Conservation (phyloP, 1,140 invertebrate genomes). For the Drosophila melanica region DNA sequence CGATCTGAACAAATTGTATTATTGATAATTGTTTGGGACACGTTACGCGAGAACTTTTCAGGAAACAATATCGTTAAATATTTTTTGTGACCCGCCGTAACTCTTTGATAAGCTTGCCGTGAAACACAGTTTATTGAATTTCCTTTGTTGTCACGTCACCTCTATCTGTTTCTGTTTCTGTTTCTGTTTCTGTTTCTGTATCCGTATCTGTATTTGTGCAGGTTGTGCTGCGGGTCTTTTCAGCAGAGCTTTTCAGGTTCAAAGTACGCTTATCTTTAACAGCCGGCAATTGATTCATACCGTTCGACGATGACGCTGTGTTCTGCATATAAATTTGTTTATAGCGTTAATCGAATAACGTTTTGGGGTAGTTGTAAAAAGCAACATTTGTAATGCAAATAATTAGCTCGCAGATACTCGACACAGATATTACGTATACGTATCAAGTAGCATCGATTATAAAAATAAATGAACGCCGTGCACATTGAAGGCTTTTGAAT, state of each 20-base stretch:
- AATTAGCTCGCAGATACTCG: not conserved
- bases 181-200: not conserved
- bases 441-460: slow-evolving; percentile 23
- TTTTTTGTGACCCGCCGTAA: not conserved
- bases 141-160: slow-evolving; percentile 14
- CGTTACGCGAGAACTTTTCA: slow-evolving; percentile 25
- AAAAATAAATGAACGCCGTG: slow-evolving; percentile 15
- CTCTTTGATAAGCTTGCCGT: slow-evolving; percentile 9
- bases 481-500: slow-evolving; percentile 45
- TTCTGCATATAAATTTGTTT: slow-evolving; percentile 14
- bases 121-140: slow-evolving; percentile 18
- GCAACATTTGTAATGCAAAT: slow-evolving; percentile 13
- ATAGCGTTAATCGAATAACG: slow-evolving; percentile 1
- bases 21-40: slow-evolving; percentile 34
- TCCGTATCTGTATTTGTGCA: not conserved
- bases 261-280: slow-evolving; percentile 49
- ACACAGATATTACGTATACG: slow-evolving; percentile 32
- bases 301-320: slow-evolving; percentile 6
- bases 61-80: slow-evolving; percentile 21
- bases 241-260: slow-evolving; percentile 30
- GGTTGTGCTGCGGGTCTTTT: not conserved
- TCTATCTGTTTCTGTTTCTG: not conserved
- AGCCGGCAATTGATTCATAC: slow-evolving; percentile 10
- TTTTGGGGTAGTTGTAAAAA: slow-evolving; percentile 3
- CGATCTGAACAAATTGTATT: slow-evolving; percentile 31